Evolutionary conservation across 2,888 invertebrate species (phyloP).

Genomic region (Pheosia tremula): DNA sequence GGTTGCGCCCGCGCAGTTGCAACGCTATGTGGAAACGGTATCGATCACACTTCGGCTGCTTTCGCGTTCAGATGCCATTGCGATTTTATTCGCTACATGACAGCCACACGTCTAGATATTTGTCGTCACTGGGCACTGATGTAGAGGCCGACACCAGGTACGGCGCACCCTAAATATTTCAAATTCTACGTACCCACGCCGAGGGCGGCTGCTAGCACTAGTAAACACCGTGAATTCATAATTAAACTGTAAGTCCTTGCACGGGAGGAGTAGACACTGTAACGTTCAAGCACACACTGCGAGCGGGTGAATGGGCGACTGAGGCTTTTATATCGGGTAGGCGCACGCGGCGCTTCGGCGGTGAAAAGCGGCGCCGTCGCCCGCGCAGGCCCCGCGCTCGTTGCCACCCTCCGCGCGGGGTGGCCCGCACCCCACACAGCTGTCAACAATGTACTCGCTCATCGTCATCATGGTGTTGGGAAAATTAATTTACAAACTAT

Average conservation of each 20-base stretch:
- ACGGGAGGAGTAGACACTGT: constrained; percentile 78
- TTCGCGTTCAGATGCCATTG: constrained; percentile 54
- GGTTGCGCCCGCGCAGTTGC: constrained; percentile 50
- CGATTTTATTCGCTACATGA: constrained; percentile 43
- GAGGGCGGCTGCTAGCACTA: constrained; percentile 87
- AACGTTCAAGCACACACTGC: constrained; percentile 83
- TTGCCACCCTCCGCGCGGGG: constrained; percentile 28
- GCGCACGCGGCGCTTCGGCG: constrained; percentile 65
- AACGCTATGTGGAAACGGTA: constrained; percentile 57
- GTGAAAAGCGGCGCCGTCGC: constrained; percentile 73
- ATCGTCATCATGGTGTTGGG: constrained; percentile 22
- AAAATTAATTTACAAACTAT: constrained; percentile 15
- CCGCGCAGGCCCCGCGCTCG: constrained; percentile 54
- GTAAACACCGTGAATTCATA: constrained; percentile 83
- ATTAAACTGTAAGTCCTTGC: constrained; percentile 79
- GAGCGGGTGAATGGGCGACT: constrained; percentile 82
- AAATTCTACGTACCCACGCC: constrained; percentile 87
- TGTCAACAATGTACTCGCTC: constrained; percentile 24
- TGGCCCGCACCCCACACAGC: constrained; percentile 32
- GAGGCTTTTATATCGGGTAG: constrained; percentile 81
- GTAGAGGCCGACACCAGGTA: constrained; percentile 18
- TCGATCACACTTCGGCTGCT: constrained; percentile 61
- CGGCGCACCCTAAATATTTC: constrained; percentile 75
- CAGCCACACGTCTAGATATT: constrained; percentile 40
- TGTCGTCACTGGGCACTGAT: constrained; percentile 48